Percentiles rank a stretch among this genome's conserved stretches.
phyloP scores from a whole-genome alignment of 1,140 invertebrate genomes.

The Lepidurus couesii region DNA sequence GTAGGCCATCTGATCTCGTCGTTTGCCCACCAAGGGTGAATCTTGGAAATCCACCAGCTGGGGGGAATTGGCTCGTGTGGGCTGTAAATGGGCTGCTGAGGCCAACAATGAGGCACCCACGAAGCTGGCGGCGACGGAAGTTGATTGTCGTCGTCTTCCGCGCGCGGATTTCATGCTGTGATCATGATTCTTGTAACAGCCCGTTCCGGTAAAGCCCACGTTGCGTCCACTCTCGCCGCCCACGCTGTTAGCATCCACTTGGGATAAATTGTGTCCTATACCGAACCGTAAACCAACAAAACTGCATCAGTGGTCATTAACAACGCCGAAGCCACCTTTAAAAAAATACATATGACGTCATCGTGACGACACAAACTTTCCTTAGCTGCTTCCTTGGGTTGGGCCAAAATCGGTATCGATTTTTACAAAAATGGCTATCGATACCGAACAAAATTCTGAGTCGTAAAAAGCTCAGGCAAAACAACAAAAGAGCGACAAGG shows the following conservation, averaged over 20 bases:
- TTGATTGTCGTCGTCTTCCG: constrained; percentile 35
- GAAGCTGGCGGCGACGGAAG: background rate
- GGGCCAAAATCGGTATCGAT: background rate
- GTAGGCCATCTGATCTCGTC: constrained; percentile 14
- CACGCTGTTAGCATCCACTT: constrained; percentile 76
- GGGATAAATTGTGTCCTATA: constrained; percentile 81
- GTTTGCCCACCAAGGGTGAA: constrained; percentile 32
- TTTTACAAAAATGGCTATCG: background rate
- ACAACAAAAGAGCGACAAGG: background rate
- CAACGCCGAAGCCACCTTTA: background rate
- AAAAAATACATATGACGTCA: constrained; percentile 8
- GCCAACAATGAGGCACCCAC: background rate
- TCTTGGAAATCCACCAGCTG: constrained; percentile 32
- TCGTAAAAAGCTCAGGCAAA: background rate
- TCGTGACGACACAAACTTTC: constrained; percentile 5
- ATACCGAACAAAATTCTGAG: constrained; percentile 4
- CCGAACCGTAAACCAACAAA: constrained; percentile 11
- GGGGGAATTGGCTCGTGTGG: constrained; percentile 34
- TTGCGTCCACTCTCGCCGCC: constrained; percentile 63
- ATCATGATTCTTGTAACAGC: constrained; percentile 80
- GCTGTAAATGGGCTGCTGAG: constrained; percentile 30
- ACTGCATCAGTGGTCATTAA: constrained; percentile 22
- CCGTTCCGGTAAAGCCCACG: constrained; percentile 64
- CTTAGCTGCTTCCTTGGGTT: background rate
- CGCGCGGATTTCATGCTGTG: constrained; percentile 49